Evolutionary conservation across 1,140 invertebrate genomes (phyloP).

Genomic region (Charaxes varanes): DNA sequence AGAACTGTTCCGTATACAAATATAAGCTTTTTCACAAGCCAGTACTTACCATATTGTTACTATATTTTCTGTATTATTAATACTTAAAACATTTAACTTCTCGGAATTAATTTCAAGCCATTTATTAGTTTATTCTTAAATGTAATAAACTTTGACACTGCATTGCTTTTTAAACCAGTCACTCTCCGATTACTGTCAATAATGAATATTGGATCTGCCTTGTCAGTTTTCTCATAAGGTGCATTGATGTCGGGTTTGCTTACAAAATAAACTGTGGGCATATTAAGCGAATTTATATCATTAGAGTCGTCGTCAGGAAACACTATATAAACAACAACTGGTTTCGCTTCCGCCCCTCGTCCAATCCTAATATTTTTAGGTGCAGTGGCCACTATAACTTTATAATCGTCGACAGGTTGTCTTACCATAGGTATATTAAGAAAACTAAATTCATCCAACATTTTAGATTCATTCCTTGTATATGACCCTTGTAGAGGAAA

Average conservation of each 20-base stretch:
- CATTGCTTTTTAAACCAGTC: conserved; percentile 45
- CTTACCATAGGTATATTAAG: conserved; percentile 41
- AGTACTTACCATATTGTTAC: no score
- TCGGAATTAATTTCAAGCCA: neutral
- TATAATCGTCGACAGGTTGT: conserved; percentile 36
- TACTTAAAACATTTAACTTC: neutral
- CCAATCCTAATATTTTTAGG: conserved; percentile 39
- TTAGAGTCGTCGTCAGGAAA: conserved; percentile 33
- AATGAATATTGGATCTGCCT: conserved; percentile 35
- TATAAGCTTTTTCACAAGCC: no score
- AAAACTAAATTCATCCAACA: conserved; percentile 15
- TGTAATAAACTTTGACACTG: conserved; percentile 41
- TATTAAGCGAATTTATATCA: conserved; percentile 18
- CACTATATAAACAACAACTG: conserved; percentile 44
- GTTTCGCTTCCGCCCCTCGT: conserved; percentile 23
- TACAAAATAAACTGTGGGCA: conserved; percentile 50
- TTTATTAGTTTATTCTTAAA: conserved; percentile 47
- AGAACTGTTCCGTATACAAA: no score
- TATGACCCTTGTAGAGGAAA: conserved; percentile 17
- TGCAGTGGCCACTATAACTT: conserved; percentile 44
- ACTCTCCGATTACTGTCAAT: conserved; percentile 51
- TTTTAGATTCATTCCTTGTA: conserved; percentile 12
- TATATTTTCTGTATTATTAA: no score
- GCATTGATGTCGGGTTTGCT: conserved; percentile 21
- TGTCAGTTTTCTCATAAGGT: conserved; percentile 21